phyloP scores from a whole-genome alignment of 2,113 vertebrate genomes.

The Cephalopholis sonnerati region DNA sequence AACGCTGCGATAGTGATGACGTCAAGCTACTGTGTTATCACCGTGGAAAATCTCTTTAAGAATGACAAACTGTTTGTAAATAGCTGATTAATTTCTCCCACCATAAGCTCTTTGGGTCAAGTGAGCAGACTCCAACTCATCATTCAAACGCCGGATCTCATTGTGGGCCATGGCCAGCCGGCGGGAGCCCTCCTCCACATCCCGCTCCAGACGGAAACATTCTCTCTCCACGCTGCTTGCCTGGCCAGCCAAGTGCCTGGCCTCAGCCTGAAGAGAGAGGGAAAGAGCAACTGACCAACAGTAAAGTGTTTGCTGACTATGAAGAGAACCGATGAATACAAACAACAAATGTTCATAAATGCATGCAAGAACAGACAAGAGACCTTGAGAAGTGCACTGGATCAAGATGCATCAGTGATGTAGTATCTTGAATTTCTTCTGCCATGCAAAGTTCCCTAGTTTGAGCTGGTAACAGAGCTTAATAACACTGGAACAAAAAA shows the following conservation, averaged over 20 bases:
- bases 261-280: conserved; percentile 48
- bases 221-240: conserved; percentile 67
- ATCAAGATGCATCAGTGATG: conserved; percentile 36
- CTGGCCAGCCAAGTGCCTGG: conserved; percentile 63
- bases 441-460: conserved; percentile 64
- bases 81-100: conserved; percentile 60
- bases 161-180: conserved; percentile 81
- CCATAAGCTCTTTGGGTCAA: conserved; percentile 80
- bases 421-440: conserved; percentile 30
- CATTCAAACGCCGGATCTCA: conserved; percentile 83
- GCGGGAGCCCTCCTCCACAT: conserved; percentile 80
- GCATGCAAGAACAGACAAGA: conserved; percentile 21
- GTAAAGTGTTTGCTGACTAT: not conserved
- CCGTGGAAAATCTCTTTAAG: conserved; percentile 10
- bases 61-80: not conserved
- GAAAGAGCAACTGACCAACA: not conserved
- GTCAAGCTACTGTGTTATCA: not conserved
- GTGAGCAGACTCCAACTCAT: conserved; percentile 81
- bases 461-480: conserved; percentile 26
- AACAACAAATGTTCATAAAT: conserved; percentile 10
- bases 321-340: not conserved
- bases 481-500: conserved; percentile 43
- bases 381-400: conserved; percentile 37
- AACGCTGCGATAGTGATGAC: not conserved
- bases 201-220: conserved; percentile 72